Evolutionary conservation across 1,140 invertebrate genomes (phyloP).

Genomic region (Drosophila persimilis): DNA sequence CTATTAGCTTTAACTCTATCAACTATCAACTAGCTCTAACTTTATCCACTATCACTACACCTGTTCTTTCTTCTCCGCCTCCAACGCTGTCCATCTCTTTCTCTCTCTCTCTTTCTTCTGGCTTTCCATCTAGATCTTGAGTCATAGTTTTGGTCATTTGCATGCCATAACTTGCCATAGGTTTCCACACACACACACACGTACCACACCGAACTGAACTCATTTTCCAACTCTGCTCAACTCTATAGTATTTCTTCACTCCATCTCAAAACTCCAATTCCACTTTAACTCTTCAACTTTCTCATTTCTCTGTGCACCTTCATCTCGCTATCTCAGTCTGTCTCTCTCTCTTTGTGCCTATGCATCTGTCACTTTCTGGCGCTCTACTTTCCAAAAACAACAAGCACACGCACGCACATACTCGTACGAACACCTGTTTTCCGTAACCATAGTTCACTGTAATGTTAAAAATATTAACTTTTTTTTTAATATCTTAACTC

Average conservation of each 20-base stretch:
- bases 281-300: constrained; percentile 73
- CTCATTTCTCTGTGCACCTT: constrained; percentile 64
- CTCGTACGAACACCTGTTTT: constrained; percentile 12
- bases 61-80: constrained; percentile 18
- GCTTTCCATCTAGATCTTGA: constrained; percentile 27
- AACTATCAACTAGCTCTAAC: constrained; percentile 51
- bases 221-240: constrained; percentile 48
- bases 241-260: constrained; percentile 38
- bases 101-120: constrained; percentile 29
- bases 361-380: constrained; percentile 72
- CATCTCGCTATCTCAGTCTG: constrained; percentile 41
- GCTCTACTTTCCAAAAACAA: constrained; percentile 61
- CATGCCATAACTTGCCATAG: constrained; percentile 83
- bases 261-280: constrained; percentile 48
- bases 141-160: constrained; percentile 77
- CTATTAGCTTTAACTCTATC: constrained; percentile 67
- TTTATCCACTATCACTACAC: constrained; percentile 34
- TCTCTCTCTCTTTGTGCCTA: constrained; percentile 49
- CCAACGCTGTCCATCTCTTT: background rate
- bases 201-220: constrained; percentile 66
- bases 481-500: constrained; percentile 45
- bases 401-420: constrained; percentile 27
- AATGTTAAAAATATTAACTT: constrained; percentile 54
- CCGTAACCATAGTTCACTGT: constrained; percentile 67
- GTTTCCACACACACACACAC: constrained; percentile 47